Evolutionary conservation across 2,113 vertebrate species (phyloP).

Genomic region (Calidris pygmaea): DNA sequence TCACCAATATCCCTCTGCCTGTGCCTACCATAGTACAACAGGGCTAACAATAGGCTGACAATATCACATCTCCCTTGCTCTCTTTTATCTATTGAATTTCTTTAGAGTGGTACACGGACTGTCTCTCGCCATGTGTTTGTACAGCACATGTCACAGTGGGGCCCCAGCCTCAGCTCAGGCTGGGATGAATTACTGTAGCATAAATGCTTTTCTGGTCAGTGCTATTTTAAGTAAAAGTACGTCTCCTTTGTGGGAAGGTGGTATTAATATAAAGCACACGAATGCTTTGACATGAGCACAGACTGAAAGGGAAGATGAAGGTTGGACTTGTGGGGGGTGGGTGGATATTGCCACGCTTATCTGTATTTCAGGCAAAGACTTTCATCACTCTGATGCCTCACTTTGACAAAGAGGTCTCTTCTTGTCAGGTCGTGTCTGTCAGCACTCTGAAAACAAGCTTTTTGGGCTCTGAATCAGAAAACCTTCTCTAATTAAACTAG

Average conservation of each 20-base stretch:
- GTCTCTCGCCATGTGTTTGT: background rate
- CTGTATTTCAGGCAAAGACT: background rate
- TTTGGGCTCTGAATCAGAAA: background rate
- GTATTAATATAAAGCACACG: background rate
- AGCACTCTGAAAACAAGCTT: background rate
- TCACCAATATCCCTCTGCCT: background rate
- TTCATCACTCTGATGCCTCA: rapidly evolving
- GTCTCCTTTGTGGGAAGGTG: background rate
- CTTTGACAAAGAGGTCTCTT: background rate
- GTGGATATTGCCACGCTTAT: background rate
- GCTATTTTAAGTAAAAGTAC: background rate
- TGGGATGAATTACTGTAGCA: background rate
- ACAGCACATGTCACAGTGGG: background rate
- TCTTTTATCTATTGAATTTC: background rate
- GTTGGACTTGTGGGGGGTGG: background rate
- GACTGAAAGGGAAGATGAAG: background rate
- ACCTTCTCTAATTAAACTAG: background rate
- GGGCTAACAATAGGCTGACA: background rate
- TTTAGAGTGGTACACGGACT: background rate
- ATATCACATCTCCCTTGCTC: background rate
- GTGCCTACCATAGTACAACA: too few species aligned
- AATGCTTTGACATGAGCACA: background rate
- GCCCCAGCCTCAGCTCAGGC: background rate
- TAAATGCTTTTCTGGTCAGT: background rate
- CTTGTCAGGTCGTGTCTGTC: background rate